Base-by-base conservation (phyloP, 2,113 vertebrate genomes). In the Glaucidium brasilianum region DNA sequence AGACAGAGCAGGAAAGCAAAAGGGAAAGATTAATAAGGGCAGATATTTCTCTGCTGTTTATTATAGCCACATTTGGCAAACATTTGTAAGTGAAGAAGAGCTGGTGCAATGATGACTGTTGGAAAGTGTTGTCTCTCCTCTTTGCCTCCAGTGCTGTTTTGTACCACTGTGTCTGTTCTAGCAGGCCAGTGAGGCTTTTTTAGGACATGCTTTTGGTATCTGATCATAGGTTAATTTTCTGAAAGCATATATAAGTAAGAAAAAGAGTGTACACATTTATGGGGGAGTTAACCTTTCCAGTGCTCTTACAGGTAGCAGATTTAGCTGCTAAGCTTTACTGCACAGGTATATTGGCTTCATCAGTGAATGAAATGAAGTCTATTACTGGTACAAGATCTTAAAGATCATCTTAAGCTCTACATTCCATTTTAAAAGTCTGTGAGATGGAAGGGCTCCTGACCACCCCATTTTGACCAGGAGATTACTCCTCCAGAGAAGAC, bases 121-220 rank as follows among this genome's bases (percentile, higher is more conserved):
- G 76, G n/a, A 13, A 81, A 32, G 45, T 3, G 6, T 59, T 47
- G 29, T 50, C 37, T 66, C 52, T 69, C 34, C 16, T 11, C 2
- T 79, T 45, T 45, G 43, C 62, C 41, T 79, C 34, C 26, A 29
- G 68, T 11, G 19, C 41, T 53, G 34, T 10, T 63, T 53, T 9
- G 43, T 47, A 35, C 18, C 52, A 30, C 27, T 2, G 2, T 4
- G 1, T n/a, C 23, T 17, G 20, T 66, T 84, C 50, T 32, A 16
- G 22, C 0, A 0, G 9, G 43, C 49, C 50, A 17, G 43, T 12
- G 55, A 41, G 10, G 34, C 4, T 6, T n/a, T 29, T 34, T 80
- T 43, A 35, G 74, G 69, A 55, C 1, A 1, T 43, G 50, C 29
- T 80, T 59, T 74, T 49, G 20, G 23, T n/a, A 66, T 59, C 16